A percentile compares a stretch with the other conserved stretches of the same genome.
These are phyloP conservation scores for Embiotoca jacksoni DNA, from an alignment of 2,113 vertebrate species.

Conservation along the genomic window DNA sequence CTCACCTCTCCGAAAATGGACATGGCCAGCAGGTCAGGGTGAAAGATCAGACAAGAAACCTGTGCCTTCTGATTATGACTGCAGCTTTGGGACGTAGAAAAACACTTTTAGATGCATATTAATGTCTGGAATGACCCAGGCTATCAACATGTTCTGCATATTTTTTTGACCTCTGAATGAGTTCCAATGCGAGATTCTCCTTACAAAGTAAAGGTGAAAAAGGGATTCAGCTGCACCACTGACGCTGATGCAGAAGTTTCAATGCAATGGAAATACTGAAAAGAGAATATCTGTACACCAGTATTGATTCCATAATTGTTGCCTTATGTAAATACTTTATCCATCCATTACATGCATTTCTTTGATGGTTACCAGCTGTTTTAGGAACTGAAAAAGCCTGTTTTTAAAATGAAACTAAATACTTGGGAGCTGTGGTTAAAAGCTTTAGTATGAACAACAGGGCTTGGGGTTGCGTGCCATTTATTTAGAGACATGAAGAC, in stretches of 20 bases:
- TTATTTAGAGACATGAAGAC: background rate
- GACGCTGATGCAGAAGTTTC: background rate
- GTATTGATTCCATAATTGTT: background rate
- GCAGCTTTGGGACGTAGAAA: slow-evolving; percentile 3
- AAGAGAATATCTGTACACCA: background rate
- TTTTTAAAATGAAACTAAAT: background rate
- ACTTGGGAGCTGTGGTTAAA: background rate
- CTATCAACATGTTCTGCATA: slow-evolving; percentile 16
- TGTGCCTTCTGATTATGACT: slow-evolving; percentile 2
- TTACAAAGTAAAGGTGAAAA: background rate
- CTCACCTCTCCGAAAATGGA: slow-evolving; percentile 23
- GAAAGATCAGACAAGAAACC: slow-evolving; percentile 24
- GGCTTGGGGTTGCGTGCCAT: background rate
- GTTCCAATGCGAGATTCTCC: background rate
- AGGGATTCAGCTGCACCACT: background rate
- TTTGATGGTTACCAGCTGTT: background rate
- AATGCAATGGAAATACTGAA: background rate
- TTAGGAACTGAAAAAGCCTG: background rate
- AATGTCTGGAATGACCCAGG: slow-evolving; percentile 11
- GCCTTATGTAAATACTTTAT: background rate
- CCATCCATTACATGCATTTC: background rate
- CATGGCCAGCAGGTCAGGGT: slow-evolving; percentile 15
- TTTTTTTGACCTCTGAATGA: slow-evolving; percentile 41
- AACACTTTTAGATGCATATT: slow-evolving; percentile 37
- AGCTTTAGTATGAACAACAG: background rate